Conservation (phyloP, 2,888 invertebrate species). For the Palloptera scutellata region DNA sequence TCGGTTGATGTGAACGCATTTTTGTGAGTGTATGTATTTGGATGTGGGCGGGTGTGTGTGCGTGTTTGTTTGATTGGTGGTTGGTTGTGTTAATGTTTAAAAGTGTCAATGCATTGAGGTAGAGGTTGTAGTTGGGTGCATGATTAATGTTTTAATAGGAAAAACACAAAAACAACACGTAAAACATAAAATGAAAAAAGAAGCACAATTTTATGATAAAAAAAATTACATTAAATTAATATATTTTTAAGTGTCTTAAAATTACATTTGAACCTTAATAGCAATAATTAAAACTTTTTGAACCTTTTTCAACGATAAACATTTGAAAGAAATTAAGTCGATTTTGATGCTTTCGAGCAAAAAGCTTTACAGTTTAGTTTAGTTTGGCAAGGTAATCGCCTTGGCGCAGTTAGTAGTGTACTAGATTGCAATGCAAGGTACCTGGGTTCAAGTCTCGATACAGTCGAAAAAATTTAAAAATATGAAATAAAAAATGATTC, state of each 20-base stretch:
- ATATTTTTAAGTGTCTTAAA: constrained; percentile 34
- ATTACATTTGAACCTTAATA: no score
- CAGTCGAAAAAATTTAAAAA: no score
- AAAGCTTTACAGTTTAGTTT: no score
- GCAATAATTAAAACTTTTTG: no score
- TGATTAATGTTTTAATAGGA: constrained; percentile 49
- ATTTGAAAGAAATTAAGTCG: no score
- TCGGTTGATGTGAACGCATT: neutral
- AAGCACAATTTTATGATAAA: constrained; percentile 17
- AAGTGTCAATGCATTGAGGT: constrained; percentile 24
- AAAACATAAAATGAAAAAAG: constrained; percentile 44
- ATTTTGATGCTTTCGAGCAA: no score
- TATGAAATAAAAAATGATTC: no score
- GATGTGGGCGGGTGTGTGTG: constrained; percentile 31
- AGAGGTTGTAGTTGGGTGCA: constrained; percentile 42
- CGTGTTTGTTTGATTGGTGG: constrained; percentile 22
- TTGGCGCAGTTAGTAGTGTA: no score
- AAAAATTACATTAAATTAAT: constrained; percentile 35
- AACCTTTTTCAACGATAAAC: no score
- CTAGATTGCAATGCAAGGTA: no score
- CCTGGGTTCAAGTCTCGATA: no score
- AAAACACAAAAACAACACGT: constrained; percentile 46
- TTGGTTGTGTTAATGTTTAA: constrained; percentile 27
- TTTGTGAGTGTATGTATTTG: constrained; percentile 39
- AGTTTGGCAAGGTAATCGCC: no score